These are phyloP conservation scores for Neodon shergylaensis DNA, from an alignment of 2,113 vertebrate genomes.

Conservation along the genomic window DNA sequence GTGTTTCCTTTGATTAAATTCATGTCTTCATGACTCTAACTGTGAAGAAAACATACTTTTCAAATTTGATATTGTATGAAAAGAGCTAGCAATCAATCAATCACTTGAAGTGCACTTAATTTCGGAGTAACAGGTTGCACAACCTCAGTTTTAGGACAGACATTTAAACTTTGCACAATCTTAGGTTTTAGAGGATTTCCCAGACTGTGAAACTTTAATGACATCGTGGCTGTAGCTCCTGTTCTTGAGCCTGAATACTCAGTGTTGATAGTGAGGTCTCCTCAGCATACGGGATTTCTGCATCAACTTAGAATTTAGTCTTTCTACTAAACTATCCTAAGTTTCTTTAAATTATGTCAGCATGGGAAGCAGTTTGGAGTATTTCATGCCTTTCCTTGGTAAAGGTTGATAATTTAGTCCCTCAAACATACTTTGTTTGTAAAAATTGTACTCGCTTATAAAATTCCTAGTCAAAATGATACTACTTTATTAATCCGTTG, in stretches of 20 bases:
- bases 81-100: background rate
- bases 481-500: background rate
- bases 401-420: background rate
- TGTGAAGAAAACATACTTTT: background rate
- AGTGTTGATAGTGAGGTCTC: background rate
- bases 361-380: background rate
- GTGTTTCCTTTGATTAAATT: background rate
- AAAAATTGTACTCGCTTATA: background rate
- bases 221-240: background rate
- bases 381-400: background rate
- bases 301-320: background rate
- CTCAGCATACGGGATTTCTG: background rate
- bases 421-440: background rate
- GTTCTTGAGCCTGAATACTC: background rate
- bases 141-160: background rate
- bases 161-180: background rate
- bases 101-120: background rate
- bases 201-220: background rate
- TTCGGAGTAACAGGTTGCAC: background rate
- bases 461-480: background rate
- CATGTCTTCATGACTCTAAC: background rate
- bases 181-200: background rate
- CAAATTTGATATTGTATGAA: background rate
- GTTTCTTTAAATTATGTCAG: background rate
- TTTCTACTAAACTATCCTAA: background rate